Evolutionary conservation across 1,140 invertebrate genomes (phyloP), one percentile per base, ranked within the genome.

Genomic region (Frieseomelitta varia): DNA sequence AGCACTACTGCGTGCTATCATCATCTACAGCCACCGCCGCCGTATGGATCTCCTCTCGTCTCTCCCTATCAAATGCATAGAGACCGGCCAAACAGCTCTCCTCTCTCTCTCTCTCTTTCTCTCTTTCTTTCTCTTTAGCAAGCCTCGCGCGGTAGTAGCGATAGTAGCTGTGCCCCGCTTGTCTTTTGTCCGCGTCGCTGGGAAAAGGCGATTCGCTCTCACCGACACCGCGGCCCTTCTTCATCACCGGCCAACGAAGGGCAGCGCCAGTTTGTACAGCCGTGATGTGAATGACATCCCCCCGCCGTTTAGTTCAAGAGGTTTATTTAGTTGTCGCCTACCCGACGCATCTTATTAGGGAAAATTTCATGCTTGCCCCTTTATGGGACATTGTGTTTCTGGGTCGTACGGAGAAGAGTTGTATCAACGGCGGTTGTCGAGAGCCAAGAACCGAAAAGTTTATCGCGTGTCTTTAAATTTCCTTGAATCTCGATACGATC

Each of bases 1-100:
- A 88, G 88, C 90, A 77, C 78, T 79, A 58, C 86, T 86, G 73
- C 71, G 65, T 83, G 79, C 78, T 81, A 72, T 71, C 72, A 72
- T 71, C 72, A 81, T 77, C 39, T 47, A 27, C 74, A 58, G 56
- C 81, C 63, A 68, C 78, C 53, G 53, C 39, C 39, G 6, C 4
- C 73, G 39, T 78, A 79, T 67, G 81, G 78, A 69, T 80, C 55
- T 61, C 79, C 61, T 78, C 67, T 73, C 74, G 79, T 69, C 65
- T 79, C 74, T 81, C 74, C 39, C 53, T 81, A 65, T 47, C 72
- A 63, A 68, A 72, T 69, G 75, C 76, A 74, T 39, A 58, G 79
- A 24, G 79, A 24, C 53, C n/a, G 15, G 39, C 15, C 47, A 53
- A 47, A 51, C n/a, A 53, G 47, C 81, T 24, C 53, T 12, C 19